phyloP scores from a whole-genome alignment of 2,113 vertebrate genomes.

The Periophthalmodon schlosseri region DNA sequence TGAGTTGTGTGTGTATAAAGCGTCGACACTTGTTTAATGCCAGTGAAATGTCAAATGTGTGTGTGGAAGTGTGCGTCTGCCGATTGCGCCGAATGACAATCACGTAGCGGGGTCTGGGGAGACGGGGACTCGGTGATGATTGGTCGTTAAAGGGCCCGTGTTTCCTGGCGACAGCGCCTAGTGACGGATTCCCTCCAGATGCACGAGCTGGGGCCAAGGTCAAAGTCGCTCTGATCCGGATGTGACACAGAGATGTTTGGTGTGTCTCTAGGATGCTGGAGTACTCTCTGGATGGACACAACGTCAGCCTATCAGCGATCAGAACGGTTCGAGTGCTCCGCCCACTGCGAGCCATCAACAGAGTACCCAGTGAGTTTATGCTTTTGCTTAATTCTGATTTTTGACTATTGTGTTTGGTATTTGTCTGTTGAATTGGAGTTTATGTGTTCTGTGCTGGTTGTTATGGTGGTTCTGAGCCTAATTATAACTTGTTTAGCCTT shows the following conservation, averaged over 20 bases:
- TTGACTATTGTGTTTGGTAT: too few species aligned
- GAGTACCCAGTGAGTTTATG: slow-evolving; percentile 91
- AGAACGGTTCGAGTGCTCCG: slow-evolving; percentile 94
- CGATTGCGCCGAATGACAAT: slow-evolving; percentile 74
- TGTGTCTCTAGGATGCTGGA: slow-evolving; percentile 89
- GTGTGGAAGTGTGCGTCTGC: slow-evolving; percentile 35
- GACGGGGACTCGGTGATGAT: slow-evolving; percentile 57
- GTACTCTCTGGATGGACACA: slow-evolving; percentile 96
- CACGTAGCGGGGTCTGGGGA: slow-evolving; percentile 48
- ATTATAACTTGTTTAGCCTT: too few species aligned
- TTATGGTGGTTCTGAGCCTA: too few species aligned
- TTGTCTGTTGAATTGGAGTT: too few species aligned
- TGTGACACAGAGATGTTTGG: slow-evolving; percentile 40
- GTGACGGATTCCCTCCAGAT: slow-evolving; percentile 47
- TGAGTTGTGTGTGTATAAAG: slow-evolving; percentile 61
- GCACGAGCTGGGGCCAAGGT: slow-evolving; percentile 51
- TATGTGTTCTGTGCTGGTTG: too few species aligned
- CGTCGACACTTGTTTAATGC: slow-evolving; percentile 79
- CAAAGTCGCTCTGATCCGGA: slow-evolving; percentile 34
- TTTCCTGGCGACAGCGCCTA: slow-evolving; percentile 35
- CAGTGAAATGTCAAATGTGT: slow-evolving; percentile 80
- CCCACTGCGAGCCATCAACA: slow-evolving; percentile 96
- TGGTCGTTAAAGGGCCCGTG: slow-evolving; percentile 60
- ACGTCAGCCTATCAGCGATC: slow-evolving; percentile 95
- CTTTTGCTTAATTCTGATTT: neutral